These are phyloP conservation scores for Halichoeres trimaculatus DNA, from an alignment of 2,113 vertebrate species.

Conservation along the genomic window DNA sequence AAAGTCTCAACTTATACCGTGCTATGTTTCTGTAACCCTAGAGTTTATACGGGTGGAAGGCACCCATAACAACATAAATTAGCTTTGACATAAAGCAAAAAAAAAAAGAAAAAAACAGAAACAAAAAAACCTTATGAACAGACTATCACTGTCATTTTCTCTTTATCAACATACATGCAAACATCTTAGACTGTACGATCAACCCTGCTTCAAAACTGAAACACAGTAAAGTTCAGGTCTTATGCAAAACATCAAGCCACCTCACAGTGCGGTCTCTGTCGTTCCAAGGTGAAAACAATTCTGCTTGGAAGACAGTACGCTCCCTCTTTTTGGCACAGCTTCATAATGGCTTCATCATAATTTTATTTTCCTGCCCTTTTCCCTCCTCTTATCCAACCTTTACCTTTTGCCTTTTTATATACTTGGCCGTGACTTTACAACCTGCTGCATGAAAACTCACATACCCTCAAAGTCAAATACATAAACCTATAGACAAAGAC, in stretches of 20 bases:
- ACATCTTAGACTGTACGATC: neutral
- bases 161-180: neutral
- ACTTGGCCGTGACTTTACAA: constrained; percentile 17
- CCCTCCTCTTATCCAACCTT: constrained; percentile 12
- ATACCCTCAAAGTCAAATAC: constrained; percentile 44
- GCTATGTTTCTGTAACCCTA: neutral
- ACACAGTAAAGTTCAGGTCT: neutral
- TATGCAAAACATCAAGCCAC: constrained; percentile 7
- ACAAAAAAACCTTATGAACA: neutral
- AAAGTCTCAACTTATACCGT: constrained; percentile 27
- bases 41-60: constrained; percentile 1
- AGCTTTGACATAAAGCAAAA: neutral
- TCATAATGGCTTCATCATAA: constrained; percentile 45
- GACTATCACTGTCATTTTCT: neutral
- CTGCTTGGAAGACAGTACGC: neutral
- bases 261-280: neutral
- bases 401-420: constrained; percentile 8
- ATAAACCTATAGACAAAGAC: constrained; percentile 8
- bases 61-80: neutral
- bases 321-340: constrained; percentile 4
- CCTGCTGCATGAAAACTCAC: constrained; percentile 19
- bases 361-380: constrained; percentile 21
- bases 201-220: neutral
- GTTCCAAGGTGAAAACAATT: constrained; percentile 14
- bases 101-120: too few species aligned